Evolutionary conservation across 2,113 vertebrate species (phyloP).

Genomic region (Myocastor coypus): DNA sequence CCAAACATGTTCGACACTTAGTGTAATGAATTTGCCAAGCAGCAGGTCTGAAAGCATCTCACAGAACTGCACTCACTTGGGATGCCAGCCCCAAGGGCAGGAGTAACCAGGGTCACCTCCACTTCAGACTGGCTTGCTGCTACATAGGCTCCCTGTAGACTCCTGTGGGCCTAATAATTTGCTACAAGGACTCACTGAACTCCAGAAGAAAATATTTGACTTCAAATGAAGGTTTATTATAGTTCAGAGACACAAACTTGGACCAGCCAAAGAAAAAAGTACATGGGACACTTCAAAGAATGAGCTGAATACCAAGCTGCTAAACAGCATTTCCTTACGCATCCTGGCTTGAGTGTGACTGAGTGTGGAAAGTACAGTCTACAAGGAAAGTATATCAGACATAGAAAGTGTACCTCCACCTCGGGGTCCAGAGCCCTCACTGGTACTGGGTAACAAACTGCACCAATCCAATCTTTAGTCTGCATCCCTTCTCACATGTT

Average conservation of each 20-base stretch:
- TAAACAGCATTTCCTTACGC: neutral
- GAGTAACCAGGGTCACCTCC: neutral
- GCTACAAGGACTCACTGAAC: neutral
- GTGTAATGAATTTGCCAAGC: neutral
- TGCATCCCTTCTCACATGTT: neutral
- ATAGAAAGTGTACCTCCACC: neutral
- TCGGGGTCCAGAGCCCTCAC: neutral
- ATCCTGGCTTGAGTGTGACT: neutral
- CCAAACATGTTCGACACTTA: neutral
- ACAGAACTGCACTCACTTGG: neutral
- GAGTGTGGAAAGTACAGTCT: neutral
- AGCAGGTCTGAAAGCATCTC: neutral
- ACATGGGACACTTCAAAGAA: neutral
- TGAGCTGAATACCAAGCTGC: neutral
- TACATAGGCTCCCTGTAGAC: neutral
- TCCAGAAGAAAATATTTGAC: neutral
- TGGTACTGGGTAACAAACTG: neutral
- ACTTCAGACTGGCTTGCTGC: neutral
- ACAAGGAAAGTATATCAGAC: too few species aligned
- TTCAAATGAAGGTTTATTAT: neutral
- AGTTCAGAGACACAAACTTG: neutral
- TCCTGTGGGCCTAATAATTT: neutral
- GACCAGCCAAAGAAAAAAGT: neutral
- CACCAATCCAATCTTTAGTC: neutral
- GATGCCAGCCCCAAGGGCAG: neutral